These are phyloP conservation scores for Holcopasites calliopsidis DNA, from an alignment of 1,140 invertebrate genomes.

Conservation along the genomic window DNA sequence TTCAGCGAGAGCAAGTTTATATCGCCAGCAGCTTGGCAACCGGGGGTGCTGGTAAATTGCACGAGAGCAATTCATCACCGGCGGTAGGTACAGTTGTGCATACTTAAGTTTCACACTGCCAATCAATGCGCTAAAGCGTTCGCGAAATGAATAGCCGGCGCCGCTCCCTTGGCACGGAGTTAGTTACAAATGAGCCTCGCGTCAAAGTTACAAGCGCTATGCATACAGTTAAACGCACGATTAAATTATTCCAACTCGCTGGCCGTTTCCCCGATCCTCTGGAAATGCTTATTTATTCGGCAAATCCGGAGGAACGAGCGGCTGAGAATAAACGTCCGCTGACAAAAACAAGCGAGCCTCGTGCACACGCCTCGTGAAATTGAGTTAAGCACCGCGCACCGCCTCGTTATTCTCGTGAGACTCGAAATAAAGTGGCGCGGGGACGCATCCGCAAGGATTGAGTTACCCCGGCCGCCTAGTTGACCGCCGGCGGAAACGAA, in stretches of 20 bases:
- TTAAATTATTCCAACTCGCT: constrained; percentile 25
- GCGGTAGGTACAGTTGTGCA: background rate
- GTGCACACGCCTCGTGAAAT: constrained; percentile 27
- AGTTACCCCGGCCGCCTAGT: constrained; percentile 40
- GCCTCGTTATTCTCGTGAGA: constrained; percentile 44
- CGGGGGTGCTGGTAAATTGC: background rate
- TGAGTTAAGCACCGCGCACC: constrained; percentile 24
- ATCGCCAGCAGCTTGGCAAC: background rate
- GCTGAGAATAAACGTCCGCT: constrained; percentile 30
- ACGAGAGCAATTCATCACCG: background rate
- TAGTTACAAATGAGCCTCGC: constrained; percentile 1
- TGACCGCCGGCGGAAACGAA: constrained; percentile 35
- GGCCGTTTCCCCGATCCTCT: background rate
- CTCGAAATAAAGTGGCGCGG: constrained; percentile 35
- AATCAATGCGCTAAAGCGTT: background rate
- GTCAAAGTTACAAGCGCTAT: constrained; percentile 13
- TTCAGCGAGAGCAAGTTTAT: too few relatives aligned
- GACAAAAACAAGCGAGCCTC: constrained; percentile 38
- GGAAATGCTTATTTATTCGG: constrained; percentile 23
- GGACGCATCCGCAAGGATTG: constrained; percentile 30
- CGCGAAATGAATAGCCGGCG: background rate
- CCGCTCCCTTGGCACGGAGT: background rate
- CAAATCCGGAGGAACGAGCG: background rate
- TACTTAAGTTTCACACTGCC: background rate
- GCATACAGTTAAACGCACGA: constrained; percentile 3